Evolutionary conservation across 1,140 invertebrate species (phyloP), one percentile per base, ranked within the genome.

Genomic region (Octopus bimaculoides): DNA sequence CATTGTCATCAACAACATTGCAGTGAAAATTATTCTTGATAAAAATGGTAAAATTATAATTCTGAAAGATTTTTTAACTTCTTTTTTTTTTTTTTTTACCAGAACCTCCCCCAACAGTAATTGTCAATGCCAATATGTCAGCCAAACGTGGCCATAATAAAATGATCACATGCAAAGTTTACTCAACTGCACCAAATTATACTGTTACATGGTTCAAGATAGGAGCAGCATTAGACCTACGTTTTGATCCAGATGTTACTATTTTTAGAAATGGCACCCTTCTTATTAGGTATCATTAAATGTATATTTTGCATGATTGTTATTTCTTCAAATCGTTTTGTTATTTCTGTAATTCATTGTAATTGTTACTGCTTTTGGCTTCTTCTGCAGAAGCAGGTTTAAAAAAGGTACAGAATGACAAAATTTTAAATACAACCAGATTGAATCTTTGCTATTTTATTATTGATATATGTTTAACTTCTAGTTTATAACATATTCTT

Each of bases 101-200:
- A 92, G 92, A 92, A 81, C 92, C 91, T 9, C 91, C 92, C 4
- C 92, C 92, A 12, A 83, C 86, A 9, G 91, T 92, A 17, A 79
- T 83, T 5, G 84, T 85, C 5, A 84, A 90, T 20, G 76, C 84
- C 74, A 92, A 92, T 84, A 89, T 89, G 5, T 89, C 91, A 7
- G 90, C 89, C 0, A 80, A 90, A 20, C 88, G 91, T 7, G 89
- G 89, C 54, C 78, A 86, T 5, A 79, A 86, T n/a, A 92, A 90
- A 26, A 82, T 90, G 7, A 80, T 93, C 20, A 86, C 88, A 7
- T 93, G 92, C 84, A 81, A 85, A 75, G 90, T 90, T 8, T 86
- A 87, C 74, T 92, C 91, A 83, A 83, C 85, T n/a, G 91, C 91
- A 17, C 74, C 74, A 52, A 83, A 86, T 3, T 90, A 90, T 82